phyloP scores from a whole-genome alignment of 2,888 invertebrate species.

The Tuberolachnus salignus region DNA sequence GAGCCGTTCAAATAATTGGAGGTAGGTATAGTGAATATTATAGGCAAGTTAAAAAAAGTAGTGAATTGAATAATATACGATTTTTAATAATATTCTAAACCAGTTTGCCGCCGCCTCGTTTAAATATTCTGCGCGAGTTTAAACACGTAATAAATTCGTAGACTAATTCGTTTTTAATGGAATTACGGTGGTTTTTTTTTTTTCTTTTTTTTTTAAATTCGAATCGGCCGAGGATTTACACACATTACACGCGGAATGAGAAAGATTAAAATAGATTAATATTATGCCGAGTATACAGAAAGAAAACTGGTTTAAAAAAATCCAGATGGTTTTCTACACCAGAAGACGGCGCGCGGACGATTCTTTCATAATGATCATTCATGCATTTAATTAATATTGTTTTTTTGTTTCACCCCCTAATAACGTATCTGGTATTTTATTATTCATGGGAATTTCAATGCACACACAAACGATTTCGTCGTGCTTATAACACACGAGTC shows the following conservation, averaged over 20 bases:
- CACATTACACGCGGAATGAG: slow-evolving; percentile 11
- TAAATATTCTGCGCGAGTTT: slow-evolving; percentile 4
- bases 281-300: background rate
- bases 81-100: slow-evolving; percentile 15
- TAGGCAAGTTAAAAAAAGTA: background rate
- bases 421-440: slow-evolving; percentile 32
- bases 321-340: slow-evolving; percentile 15
- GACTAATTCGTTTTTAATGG: slow-evolving; percentile 42
- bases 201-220: slow-evolving; percentile 19
- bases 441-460: slow-evolving; percentile 33
- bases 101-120: background rate
- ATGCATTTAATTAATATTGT: slow-evolving; percentile 50
- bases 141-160: slow-evolving; percentile 9
- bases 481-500: background rate
- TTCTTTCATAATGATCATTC: slow-evolving; percentile 40
- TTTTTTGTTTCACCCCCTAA: slow-evolving; percentile 4
- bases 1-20: background rate
- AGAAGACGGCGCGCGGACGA: slow-evolving; percentile 23
- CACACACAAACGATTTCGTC: slow-evolving; percentile 5
- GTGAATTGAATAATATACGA: slow-evolving; percentile 5
- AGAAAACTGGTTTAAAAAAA: slow-evolving; percentile 50
- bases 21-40: too few species aligned
- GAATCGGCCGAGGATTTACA: background rate
- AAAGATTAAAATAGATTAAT: slow-evolving; percentile 34
- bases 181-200: background rate